Conservation (phyloP, 2,797 vertebrate genomes). For the Avahi laniger region DNA sequence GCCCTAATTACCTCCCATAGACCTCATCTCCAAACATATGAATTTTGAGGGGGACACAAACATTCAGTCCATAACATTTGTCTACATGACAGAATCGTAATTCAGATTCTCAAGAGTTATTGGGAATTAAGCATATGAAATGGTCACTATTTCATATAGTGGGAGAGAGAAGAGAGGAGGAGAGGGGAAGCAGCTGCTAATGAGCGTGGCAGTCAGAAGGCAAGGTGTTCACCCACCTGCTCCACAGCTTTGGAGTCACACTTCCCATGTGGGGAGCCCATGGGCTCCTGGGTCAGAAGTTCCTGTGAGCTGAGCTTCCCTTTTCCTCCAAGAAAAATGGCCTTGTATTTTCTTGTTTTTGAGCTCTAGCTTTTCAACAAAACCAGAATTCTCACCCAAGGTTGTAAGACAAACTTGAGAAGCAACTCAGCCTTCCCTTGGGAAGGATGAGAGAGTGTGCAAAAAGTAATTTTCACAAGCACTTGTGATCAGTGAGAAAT, state of each 20-base stretch:
- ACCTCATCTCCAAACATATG: background rate
- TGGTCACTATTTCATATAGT: background rate
- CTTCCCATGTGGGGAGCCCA: background rate
- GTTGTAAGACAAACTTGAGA: background rate
- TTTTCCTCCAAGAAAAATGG: background rate
- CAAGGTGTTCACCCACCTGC: background rate
- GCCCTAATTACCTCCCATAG: background rate
- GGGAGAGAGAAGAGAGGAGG: background rate
- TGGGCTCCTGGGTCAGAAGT: background rate
- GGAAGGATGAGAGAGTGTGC: background rate
- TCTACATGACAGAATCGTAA: background rate
- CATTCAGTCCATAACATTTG: background rate
- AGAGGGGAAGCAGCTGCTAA: background rate
- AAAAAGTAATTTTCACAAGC: background rate
- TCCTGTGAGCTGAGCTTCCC: background rate
- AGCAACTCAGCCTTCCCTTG: background rate
- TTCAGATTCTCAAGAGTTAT: background rate
- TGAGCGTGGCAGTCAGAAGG: background rate
- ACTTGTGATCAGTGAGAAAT: background rate
- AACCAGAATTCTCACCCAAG: slow-evolving; percentile 10
- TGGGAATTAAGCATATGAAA: background rate
- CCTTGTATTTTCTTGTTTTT: background rate
- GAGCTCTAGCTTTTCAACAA: background rate
- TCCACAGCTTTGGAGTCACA: background rate
- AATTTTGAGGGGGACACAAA: background rate